Evolutionary conservation across 2,113 vertebrate species (phyloP).

Genomic region (Vulpes ferrilata): DNA sequence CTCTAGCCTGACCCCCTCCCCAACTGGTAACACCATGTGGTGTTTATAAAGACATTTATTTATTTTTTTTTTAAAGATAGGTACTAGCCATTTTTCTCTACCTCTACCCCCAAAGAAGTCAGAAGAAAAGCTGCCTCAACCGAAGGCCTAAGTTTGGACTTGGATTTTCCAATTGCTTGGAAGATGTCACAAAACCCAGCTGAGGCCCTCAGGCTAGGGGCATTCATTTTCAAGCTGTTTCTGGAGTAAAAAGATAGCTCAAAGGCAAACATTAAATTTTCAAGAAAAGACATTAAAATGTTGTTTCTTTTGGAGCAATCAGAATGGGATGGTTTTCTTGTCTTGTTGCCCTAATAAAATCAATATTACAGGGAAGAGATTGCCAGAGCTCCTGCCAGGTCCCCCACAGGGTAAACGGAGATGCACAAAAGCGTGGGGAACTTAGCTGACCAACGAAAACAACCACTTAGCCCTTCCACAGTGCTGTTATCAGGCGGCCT

Average conservation of each 20-base stretch:
- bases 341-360: conserved; percentile 60
- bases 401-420: not conserved
- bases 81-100: not conserved
- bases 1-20: not conserved
- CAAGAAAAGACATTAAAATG: conserved; percentile 67
- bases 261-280: conserved; percentile 66
- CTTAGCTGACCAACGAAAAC: not conserved
- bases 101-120: conserved; percentile 13
- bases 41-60: not conserved
- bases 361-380: not conserved
- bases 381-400: not conserved
- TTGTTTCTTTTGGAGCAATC: conserved; percentile 46
- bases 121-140: not conserved
- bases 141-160: not conserved
- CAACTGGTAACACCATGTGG: not conserved
- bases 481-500: not conserved
- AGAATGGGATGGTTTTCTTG: not conserved
- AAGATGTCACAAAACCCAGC: conserved; percentile 8
- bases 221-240: conserved; percentile 50
- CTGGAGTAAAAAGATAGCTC: conserved; percentile 36
- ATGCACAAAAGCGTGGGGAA: not conserved
- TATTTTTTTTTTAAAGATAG: not conserved
- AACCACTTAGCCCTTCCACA: not conserved
- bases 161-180: conserved; percentile 21
- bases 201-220: not conserved